Evolutionary conservation across 2,797 vertebrate species (phyloP).

Genomic region (Pteropus rufus): DNA sequence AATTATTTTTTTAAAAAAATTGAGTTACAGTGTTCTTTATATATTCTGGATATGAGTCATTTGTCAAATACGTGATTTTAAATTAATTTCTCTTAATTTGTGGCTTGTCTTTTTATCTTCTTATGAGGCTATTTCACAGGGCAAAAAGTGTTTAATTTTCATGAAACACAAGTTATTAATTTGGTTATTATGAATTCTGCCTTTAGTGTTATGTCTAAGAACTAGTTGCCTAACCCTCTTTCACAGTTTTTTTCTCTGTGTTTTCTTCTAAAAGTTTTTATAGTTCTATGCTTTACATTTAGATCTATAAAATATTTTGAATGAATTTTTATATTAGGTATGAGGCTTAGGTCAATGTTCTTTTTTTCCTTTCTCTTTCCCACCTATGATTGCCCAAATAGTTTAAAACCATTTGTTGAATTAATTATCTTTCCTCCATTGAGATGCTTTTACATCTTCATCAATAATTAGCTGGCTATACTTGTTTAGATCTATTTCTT

Average conservation of each 20-base stretch:
- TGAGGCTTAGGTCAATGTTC: neutral
- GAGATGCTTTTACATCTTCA: neutral
- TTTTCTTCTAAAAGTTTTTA: neutral
- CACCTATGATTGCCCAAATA: neutral
- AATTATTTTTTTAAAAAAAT: neutral
- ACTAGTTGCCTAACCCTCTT: neutral
- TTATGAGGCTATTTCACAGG: neutral
- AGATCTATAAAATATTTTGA: neutral
- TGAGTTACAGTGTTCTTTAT: neutral
- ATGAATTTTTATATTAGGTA: neutral
- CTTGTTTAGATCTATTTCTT: neutral
- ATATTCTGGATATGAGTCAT: neutral
- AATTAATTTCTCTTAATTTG: neutral
- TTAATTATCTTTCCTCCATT: neutral
- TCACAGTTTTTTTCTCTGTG: neutral
- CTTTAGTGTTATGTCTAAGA: neutral
- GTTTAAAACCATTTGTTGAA: neutral
- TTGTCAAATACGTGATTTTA: neutral
- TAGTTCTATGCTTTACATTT: neutral
- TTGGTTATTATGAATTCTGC: neutral
- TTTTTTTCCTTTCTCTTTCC: neutral
- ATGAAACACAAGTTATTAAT: neutral
- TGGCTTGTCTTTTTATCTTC: neutral
- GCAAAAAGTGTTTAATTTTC: neutral
- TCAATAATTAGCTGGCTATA: neutral